Base-by-base conservation (phyloP, 2,797 vertebrate species). In the Neostethus bicornis region DNA sequence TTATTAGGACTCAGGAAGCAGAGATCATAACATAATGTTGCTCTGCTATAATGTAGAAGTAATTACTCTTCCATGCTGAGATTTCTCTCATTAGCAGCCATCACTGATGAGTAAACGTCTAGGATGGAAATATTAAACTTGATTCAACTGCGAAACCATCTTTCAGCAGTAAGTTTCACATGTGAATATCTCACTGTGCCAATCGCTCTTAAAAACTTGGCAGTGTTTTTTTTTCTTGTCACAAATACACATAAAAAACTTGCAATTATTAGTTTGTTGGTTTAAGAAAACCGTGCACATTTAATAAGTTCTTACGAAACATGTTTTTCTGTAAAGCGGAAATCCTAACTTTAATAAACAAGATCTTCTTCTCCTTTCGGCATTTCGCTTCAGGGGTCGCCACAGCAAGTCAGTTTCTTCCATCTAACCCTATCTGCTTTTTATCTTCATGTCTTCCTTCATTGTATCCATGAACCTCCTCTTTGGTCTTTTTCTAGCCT, bases 1-100 rank as follows among this genome's bases (percentile, higher is more conserved):
- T 68, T 75, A 44, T 51, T 66, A 48, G 68, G 61, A 53, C 56
- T 23, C 50, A 60, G 62, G 51, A 73, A 51, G 59, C 46, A 56
- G 52, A 52, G 72, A 75, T 77, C 58, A 61, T 70, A 58, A 64
- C 16, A 8, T 56, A 70, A 55, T 61, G 52, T 51, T 78, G 57
- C 66, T 61, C 50, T 70, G 19, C 60, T 66, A 59, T 68, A 65
- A 81, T 55, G 54, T 42, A 47, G 73, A 79, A 73, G 67, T 72
- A 79, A 83, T 80, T 79, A 65, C 59, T 62, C 70, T 49, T 63
- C 48, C 67, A 64, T 55, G 64, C 73, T 75, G 75, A 75, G 59
- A 60, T 72, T 74, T 64, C 26, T 61, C 61, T 79, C 60, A 80
- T 84, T 68, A 85, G 61, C 10, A 39, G 57, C 73, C 64, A 74